These are phyloP conservation scores for Ormia ochracea DNA, from an alignment of 2,888 invertebrate genomes.

Conservation along the genomic window DNA sequence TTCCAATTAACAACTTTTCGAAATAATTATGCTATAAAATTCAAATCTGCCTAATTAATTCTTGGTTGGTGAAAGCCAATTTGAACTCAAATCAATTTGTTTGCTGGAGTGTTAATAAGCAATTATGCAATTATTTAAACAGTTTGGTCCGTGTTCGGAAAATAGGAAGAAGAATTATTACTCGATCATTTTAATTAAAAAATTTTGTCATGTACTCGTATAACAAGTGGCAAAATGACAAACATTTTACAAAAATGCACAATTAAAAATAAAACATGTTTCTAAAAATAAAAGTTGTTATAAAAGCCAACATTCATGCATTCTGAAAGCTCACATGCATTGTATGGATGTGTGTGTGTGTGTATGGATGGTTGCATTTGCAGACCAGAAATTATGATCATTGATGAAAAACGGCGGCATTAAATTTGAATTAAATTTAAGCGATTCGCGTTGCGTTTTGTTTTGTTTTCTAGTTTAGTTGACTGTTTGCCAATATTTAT, in stretches of 20 bases:
- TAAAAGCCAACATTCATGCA: not conserved
- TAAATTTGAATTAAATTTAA: conserved; percentile 41
- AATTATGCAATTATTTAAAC: too few relatives aligned
- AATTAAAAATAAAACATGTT: conserved; percentile 40
- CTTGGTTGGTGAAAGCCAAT: too few relatives aligned
- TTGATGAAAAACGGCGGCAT: conserved; percentile 54
- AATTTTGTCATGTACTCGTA: conserved; percentile 55
- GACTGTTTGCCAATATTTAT: conserved; percentile 46
- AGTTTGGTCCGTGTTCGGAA: too few relatives aligned
- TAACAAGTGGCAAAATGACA: conserved; percentile 61
- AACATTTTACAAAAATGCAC: conserved; percentile 52
- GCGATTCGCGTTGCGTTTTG: conserved; percentile 8
- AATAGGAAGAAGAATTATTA: conserved; percentile 14
- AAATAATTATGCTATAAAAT: too few relatives aligned
- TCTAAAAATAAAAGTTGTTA: conserved; percentile 27
- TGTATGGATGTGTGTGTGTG: not conserved
- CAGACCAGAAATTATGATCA: conserved; percentile 46
- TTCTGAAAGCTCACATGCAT: not conserved
- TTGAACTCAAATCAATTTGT: too few relatives aligned
- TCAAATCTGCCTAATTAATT: too few relatives aligned
- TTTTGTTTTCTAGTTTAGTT: conserved; percentile 48
- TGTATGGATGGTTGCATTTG: too few relatives aligned
- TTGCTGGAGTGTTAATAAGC: too few relatives aligned
- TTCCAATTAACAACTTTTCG: too few relatives aligned
- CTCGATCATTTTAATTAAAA: conserved; percentile 54